Percentiles rank a stretch among this genome's conserved stretches.
Evolutionary conservation across 2,888 invertebrate species (phyloP).

Genomic region (Azorinus chamasolen): DNA sequence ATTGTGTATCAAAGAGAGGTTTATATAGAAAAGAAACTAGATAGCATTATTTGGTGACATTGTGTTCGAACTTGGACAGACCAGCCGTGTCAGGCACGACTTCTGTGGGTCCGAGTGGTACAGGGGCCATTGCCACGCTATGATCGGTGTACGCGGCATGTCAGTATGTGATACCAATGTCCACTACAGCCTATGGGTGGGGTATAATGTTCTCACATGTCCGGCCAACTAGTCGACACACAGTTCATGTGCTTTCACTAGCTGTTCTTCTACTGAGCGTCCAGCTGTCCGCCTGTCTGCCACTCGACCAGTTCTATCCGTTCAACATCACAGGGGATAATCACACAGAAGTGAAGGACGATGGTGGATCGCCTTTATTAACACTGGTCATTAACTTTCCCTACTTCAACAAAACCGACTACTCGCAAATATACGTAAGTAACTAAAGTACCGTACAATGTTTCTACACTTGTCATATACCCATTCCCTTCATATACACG

Average conservation of each 20-base stretch:
- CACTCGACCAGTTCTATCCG: slow-evolving; percentile 48
- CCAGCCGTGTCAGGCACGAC: background rate
- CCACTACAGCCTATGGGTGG: slow-evolving; percentile 45
- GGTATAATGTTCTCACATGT: slow-evolving; percentile 64
- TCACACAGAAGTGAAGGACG: slow-evolving; percentile 41
- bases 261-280: slow-evolving; percentile 9
- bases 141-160: slow-evolving; percentile 27
- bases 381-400: slow-evolving; percentile 34
- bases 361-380: slow-evolving; percentile 51
- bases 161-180: slow-evolving; percentile 51
- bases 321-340: slow-evolving; percentile 23
- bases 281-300: slow-evolving; percentile 16
- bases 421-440: slow-evolving; percentile 58
- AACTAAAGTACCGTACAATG: no score
- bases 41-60: no score
- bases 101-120: no score
- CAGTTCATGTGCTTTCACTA: slow-evolving; percentile 22
- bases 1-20: no score
- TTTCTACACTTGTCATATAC: no score
- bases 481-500: no score
- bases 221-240: slow-evolving; percentile 16
- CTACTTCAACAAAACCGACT: slow-evolving; percentile 31
- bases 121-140: slow-evolving; percentile 29
- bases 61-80: no score
- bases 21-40: no score